Evolutionary conservation across 2,113 vertebrate genomes (phyloP).

Genomic region (Patagioenas fasciata): DNA sequence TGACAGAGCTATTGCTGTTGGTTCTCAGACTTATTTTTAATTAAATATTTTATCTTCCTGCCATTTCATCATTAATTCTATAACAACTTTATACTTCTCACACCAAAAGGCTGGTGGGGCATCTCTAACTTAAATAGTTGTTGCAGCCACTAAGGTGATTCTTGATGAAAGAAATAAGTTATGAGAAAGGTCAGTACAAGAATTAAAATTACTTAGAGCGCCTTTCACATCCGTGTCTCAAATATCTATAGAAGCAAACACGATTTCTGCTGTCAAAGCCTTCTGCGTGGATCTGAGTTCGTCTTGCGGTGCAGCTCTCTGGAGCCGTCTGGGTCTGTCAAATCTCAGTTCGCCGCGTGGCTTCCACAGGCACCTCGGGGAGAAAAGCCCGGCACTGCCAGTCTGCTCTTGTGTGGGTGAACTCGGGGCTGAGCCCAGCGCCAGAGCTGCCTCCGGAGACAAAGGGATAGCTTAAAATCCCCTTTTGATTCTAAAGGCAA

Average conservation of each 20-base stretch:
- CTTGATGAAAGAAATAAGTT: not conserved
- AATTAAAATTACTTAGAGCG: not conserved
- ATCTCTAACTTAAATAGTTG: not conserved
- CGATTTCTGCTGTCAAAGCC: not conserved
- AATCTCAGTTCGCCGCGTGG: not conserved
- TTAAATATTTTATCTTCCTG: not conserved
- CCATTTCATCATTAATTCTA: not conserved
- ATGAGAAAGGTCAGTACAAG: not conserved
- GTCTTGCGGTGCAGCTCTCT: accelerated
- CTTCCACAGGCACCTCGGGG: not conserved
- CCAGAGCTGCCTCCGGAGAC: not conserved
- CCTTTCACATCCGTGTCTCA: not conserved
- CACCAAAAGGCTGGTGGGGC: not conserved
- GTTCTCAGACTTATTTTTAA: not conserved
- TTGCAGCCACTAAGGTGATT: not conserved
- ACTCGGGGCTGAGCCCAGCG: not conserved
- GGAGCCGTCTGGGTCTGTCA: not conserved
- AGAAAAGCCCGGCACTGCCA: not conserved
- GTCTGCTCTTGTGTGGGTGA: not conserved
- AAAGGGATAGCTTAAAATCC: constrained; percentile 53
- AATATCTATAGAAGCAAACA: not conserved
- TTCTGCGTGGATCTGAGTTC: not conserved
- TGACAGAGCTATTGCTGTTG: not conserved
- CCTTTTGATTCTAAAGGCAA: constrained; percentile 12
- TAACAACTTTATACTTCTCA: not conserved